These are phyloP conservation scores for Trichogramma dendrolimi DNA, from an alignment of 2,888 invertebrate genomes.

Conservation along the genomic window DNA sequence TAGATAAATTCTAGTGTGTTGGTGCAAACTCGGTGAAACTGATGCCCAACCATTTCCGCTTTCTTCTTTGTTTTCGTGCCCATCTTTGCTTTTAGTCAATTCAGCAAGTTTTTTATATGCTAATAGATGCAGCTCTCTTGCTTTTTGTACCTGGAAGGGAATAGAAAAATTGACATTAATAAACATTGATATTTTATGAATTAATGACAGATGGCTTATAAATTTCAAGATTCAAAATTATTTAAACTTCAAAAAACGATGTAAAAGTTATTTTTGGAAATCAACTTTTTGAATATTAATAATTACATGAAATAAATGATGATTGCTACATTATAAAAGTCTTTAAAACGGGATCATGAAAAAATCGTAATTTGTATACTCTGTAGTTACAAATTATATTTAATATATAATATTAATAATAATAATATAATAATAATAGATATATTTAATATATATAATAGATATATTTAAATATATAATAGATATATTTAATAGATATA, in stretches of 20 bases:
- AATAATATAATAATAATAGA: background rate
- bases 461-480: constrained; percentile 1
- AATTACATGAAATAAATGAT: too few species aligned
- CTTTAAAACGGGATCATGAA: too few species aligned
- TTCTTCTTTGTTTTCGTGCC: background rate
- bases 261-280: too few species aligned
- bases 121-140: constrained; percentile 51
- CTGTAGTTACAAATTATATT: constrained; percentile 4
- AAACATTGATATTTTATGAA: too few species aligned
- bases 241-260: too few species aligned
- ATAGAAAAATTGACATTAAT: background rate
- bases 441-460: background rate
- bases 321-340: too few species aligned
- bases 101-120: constrained; percentile 45
- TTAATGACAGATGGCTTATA: too few species aligned
- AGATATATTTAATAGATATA: background rate
- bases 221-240: too few species aligned
- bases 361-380: too few species aligned
- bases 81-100: constrained; percentile 33
- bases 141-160: constrained; percentile 45
- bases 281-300: too few species aligned
- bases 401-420: constrained; percentile 5
- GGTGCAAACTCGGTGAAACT: background rate
- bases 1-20: background rate
- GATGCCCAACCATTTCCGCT: background rate